Percentiles rank a stretch among this genome's conserved stretches.
These are phyloP conservation scores for Exephanes ischioxanthus DNA, from an alignment of 2,888 invertebrate genomes.

Conservation along the genomic window DNA sequence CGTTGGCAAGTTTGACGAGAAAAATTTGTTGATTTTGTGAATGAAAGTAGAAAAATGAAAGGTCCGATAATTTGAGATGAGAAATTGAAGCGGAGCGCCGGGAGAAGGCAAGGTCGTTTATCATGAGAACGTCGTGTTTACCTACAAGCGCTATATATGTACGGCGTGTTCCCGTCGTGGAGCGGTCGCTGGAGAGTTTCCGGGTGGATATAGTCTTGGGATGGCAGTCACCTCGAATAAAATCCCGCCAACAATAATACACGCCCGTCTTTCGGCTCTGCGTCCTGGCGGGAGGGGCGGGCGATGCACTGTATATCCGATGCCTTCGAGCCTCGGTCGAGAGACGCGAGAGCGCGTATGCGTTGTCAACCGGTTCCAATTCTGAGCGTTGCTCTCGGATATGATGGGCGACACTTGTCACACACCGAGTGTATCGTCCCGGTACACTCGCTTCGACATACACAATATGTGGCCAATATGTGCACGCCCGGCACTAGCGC, in stretches of 20 bases:
- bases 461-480: background rate
- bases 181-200: background rate
- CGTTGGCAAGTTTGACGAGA: no score
- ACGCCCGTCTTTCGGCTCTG: conserved; percentile 15
- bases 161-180: background rate
- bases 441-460: background rate
- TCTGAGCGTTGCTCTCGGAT: background rate
- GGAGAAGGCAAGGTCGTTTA: conserved; percentile 34
- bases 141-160: background rate
- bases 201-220: background rate
- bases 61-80: conserved; percentile 40
- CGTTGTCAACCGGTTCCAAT: background rate
- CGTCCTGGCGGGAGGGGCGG: background rate
- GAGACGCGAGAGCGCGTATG: background rate
- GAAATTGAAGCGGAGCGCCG: conserved; percentile 33
- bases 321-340: background rate
- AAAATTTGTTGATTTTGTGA: background rate
- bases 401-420: conserved; percentile 3
- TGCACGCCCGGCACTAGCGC: background rate
- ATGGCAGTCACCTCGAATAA: background rate
- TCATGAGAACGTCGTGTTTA: conserved; percentile 34
- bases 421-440: background rate
- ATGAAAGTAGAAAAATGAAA: conserved; percentile 1
- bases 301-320: background rate
- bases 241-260: conserved; percentile 39